phyloP scores from a whole-genome alignment of 2,797 vertebrate species.

The Tauraco hartlaubi region DNA sequence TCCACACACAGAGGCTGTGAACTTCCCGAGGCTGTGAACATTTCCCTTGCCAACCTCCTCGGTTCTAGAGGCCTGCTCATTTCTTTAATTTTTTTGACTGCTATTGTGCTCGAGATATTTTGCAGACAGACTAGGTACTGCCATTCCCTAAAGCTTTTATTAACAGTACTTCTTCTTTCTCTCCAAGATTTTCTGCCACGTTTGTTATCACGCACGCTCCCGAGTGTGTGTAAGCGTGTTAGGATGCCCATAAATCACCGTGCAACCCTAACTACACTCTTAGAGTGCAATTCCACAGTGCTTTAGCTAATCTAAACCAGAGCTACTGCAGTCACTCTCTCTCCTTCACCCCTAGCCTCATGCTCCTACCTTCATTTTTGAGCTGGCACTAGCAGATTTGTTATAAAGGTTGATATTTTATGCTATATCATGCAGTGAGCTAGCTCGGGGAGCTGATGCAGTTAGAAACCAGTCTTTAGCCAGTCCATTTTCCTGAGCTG shows the following conservation, averaged over 20 bases:
- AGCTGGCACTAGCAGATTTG: not conserved
- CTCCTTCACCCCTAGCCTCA: not conserved
- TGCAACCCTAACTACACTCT: not conserved
- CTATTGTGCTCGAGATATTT: not conserved
- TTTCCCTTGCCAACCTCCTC: not conserved
- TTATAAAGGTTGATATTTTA: not conserved
- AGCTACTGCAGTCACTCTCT: not conserved
- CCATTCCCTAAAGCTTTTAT: not conserved
- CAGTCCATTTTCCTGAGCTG: not conserved
- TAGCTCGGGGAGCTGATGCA: not conserved
- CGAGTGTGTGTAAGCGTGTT: fast-evolving
- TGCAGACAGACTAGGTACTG: not conserved
- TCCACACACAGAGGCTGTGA: not conserved
- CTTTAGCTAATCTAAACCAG: not conserved
- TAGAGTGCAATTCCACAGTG: not conserved
- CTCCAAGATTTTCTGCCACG: not conserved
- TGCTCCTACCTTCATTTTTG: not conserved
- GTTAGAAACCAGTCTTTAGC: not conserved
- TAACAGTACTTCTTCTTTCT: not conserved
- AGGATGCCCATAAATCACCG: not conserved
- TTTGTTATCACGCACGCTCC: not conserved
- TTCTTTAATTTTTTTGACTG: not conserved
- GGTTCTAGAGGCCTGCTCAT: not conserved
- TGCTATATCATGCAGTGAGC: not conserved
- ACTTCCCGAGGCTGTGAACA: not conserved